A percentile compares a stretch with the other conserved stretches of the same genome.
Conservation (phyloP, 2,888 invertebrate genomes). For the Hypsopygia costalis region DNA sequence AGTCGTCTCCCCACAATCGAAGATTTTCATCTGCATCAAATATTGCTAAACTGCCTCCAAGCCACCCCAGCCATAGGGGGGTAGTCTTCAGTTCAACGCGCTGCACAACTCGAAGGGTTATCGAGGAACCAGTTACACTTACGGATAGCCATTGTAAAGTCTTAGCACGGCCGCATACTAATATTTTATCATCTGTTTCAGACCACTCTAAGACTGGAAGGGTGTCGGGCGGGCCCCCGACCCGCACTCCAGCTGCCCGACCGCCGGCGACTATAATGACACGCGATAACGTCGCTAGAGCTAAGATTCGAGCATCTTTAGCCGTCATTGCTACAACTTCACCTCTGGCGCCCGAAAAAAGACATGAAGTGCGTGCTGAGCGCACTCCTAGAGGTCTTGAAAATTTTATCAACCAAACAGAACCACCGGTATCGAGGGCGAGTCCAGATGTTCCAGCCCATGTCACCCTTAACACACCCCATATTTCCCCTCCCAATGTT, state of each 20-base stretch:
- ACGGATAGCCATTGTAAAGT: constrained; percentile 93
- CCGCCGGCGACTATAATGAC: constrained; percentile 80
- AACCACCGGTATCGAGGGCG: constrained; percentile 94
- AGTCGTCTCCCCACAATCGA: constrained; percentile 93
- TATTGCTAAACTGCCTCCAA: constrained; percentile 90
- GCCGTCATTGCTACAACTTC: constrained; percentile 83
- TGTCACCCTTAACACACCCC: constrained; percentile 66
- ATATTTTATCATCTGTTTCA: constrained; percentile 85
- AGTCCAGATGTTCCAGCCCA: constrained; percentile 72
- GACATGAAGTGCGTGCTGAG: constrained; percentile 93
- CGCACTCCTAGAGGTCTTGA: constrained; percentile 93
- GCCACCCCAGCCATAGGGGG: constrained; percentile 87
- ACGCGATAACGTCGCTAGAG: constrained; percentile 96
- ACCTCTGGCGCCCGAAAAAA: constrained; percentile 98
- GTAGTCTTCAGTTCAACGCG: constrained; percentile 83
- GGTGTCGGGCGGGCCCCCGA: constrained; percentile 87
- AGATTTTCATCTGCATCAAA: constrained; percentile 93
- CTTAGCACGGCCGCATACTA: constrained; percentile 93
- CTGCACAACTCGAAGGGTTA: constrained; percentile 81
- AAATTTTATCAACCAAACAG: constrained; percentile 96
- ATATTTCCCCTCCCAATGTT: constrained; percentile 70
- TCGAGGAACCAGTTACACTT: constrained; percentile 57
- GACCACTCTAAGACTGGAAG: constrained; percentile 96
- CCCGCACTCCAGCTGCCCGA: constrained; percentile 71
- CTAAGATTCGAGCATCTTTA: constrained; percentile 83